phyloP scores from a whole-genome alignment of 2,797 vertebrate genomes.

The Phylloscopus collybita region DNA sequence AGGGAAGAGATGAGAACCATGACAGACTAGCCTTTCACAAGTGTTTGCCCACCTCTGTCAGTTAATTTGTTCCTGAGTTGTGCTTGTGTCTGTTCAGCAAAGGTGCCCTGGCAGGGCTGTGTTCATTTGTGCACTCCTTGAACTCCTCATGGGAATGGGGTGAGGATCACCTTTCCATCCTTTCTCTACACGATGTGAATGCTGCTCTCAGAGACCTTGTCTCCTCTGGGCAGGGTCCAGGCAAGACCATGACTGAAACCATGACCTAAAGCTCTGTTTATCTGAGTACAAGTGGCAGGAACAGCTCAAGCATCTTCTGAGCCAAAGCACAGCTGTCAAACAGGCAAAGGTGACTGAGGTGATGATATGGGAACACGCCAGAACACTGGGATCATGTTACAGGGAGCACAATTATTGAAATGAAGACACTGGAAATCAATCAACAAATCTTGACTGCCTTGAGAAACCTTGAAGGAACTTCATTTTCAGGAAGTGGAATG shows the following conservation, averaged over 20 bases:
- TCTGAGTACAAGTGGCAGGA: not conserved
- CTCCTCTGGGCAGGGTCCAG: not conserved
- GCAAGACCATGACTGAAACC: not conserved
- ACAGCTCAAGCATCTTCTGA: not conserved
- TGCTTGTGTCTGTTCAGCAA: not conserved
- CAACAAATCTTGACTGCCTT: not conserved
- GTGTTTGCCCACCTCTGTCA: not conserved
- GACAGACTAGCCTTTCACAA: not conserved
- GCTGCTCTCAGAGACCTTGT: fast-evolving
- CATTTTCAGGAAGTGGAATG: not conserved
- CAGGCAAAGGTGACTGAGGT: not conserved
- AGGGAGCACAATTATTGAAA: not conserved
- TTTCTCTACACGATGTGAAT: fast-evolving
- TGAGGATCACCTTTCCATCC: not conserved
- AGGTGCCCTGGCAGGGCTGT: not conserved
- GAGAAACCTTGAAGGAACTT: not conserved
- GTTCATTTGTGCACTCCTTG: not conserved
- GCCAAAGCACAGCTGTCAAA: not conserved
- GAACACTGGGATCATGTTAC: not conserved
- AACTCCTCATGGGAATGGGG: not conserved
- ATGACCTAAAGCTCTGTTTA: not conserved
- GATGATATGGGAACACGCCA: not conserved
- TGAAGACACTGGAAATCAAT: not conserved
- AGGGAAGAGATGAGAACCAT: not conserved
- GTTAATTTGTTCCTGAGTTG: not conserved